A percentile compares a stretch with the other conserved stretches of the same genome.
Evolutionary conservation across 2,113 vertebrate species (phyloP).

Genomic region (Podarcis raffonei): DNA sequence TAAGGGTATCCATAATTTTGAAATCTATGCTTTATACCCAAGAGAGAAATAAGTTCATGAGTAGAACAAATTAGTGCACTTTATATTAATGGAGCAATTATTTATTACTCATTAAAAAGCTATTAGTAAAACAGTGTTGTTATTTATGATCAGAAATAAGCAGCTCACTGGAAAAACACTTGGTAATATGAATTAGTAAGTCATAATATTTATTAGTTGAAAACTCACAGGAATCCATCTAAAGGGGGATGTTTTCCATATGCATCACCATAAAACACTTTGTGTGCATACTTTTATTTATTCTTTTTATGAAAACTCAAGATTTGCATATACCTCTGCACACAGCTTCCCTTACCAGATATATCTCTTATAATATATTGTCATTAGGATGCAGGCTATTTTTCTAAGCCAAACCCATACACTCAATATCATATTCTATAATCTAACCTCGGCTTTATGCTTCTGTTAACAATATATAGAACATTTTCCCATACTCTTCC

Average conservation of each 20-base stretch:
- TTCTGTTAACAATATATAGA: neutral
- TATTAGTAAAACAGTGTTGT: conserved; percentile 64
- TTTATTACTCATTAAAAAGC: conserved; percentile 72
- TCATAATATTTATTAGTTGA: conserved; percentile 48
- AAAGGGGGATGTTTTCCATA: conserved; percentile 16
- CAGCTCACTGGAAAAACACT: conserved; percentile 53
- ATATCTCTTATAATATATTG: neutral
- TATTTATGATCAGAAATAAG: conserved; percentile 66
- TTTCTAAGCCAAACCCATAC: neutral
- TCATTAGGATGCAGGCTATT: neutral
- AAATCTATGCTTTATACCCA: neutral
- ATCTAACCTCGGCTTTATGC: conserved; percentile 1
- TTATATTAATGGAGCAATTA: conserved; percentile 67
- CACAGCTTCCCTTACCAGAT: conserved; percentile 24
- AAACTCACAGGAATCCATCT: conserved; percentile 40
- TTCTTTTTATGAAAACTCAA: conserved; percentile 24
- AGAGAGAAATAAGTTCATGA: conserved; percentile 42
- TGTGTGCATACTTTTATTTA: neutral
- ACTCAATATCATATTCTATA: neutral
- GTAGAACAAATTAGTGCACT: conserved; percentile 49
- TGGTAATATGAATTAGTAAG: conserved; percentile 62
- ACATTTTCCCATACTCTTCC: neutral
- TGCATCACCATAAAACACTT: conserved; percentile 14
- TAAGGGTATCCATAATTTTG: conserved; percentile 9
- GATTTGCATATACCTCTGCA: neutral